Conservation (phyloP, 2,888 invertebrate species). For the Nomada goodeniana region DNA sequence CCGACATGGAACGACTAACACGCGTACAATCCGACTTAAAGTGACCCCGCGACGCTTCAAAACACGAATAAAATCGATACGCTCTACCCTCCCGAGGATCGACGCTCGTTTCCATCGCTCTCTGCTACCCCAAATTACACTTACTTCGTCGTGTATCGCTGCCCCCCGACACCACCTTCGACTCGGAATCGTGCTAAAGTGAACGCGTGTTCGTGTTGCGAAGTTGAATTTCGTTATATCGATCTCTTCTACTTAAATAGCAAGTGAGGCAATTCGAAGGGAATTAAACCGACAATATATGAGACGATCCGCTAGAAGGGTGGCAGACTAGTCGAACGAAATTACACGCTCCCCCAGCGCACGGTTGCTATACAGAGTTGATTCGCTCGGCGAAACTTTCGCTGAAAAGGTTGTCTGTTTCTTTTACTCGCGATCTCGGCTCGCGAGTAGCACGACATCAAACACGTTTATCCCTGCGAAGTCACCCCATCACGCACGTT, state of each 20-base stretch:
- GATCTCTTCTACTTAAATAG: neutral
- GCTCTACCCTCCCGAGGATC: conserved; percentile 6
- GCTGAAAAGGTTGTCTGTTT: conserved; percentile 22
- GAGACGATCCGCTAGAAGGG: neutral
- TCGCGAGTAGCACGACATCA: conserved; percentile 50
- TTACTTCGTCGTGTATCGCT: neutral
- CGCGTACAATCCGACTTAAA: conserved; percentile 50
- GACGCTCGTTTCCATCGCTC: conserved; percentile 15
- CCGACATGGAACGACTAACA: conserved; percentile 61
- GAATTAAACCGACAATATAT: neutral
- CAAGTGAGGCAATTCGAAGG: neutral
- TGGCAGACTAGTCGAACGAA: neutral
- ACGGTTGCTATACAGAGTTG: neutral
- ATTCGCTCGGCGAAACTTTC: conserved; percentile 10
- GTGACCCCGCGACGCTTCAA: conserved; percentile 78
- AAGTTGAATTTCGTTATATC: conserved; percentile 5
- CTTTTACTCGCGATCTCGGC: conserved; percentile 31
- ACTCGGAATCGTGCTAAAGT: neutral
- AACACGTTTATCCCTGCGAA: conserved; percentile 45
- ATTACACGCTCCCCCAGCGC: neutral
- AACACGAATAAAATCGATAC: conserved; percentile 79
- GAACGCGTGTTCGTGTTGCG: neutral
- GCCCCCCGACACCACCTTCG: neutral
- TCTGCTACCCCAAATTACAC: neutral
- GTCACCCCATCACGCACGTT: conserved; percentile 40